A percentile compares a stretch with the other conserved stretches of the same genome.
phyloP scores from a whole-genome alignment of 2,113 vertebrate species.

The Cyprinodon variegatus region DNA sequence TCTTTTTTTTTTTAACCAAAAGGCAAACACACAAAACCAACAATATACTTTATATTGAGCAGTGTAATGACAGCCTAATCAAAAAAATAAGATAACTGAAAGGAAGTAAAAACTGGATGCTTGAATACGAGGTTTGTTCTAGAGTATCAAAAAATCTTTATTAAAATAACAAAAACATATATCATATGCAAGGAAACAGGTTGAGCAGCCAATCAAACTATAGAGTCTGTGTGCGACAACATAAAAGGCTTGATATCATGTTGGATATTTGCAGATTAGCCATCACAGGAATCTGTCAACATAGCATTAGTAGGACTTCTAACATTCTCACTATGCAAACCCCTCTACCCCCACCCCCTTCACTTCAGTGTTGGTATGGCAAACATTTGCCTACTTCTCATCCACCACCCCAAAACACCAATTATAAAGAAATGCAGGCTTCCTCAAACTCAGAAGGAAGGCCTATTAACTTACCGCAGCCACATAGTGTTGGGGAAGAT shows the following conservation, averaged over 20 bases:
- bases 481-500: constrained; percentile 50
- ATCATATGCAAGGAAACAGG: not conserved
- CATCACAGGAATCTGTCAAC: constrained; percentile 9
- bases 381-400: constrained; percentile 61
- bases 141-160: not conserved
- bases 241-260: not conserved
- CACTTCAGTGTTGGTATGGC: constrained; percentile 51
- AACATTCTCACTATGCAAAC: constrained; percentile 5
- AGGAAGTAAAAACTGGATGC: not conserved
- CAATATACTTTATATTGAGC: not conserved
- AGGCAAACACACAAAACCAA: too few relatives aligned
- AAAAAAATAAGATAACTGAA: not conserved
- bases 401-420: constrained; percentile 57
- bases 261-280: not conserved
- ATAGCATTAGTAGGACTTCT: constrained; percentile 3
- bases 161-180: not conserved
- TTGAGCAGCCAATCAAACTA: not conserved
- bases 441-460: constrained; percentile 54
- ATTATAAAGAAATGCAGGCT: constrained; percentile 65
- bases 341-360: not conserved
- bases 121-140: not conserved
- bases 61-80: not conserved
- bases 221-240: not conserved
- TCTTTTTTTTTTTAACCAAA: too few relatives aligned
- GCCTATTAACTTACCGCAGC: constrained; percentile 67